A percentile compares a stretch with the other conserved stretches of the same genome.
Evolutionary conservation across 2,113 vertebrate species (phyloP).

Genomic region (Arvicanthis niloticus): DNA sequence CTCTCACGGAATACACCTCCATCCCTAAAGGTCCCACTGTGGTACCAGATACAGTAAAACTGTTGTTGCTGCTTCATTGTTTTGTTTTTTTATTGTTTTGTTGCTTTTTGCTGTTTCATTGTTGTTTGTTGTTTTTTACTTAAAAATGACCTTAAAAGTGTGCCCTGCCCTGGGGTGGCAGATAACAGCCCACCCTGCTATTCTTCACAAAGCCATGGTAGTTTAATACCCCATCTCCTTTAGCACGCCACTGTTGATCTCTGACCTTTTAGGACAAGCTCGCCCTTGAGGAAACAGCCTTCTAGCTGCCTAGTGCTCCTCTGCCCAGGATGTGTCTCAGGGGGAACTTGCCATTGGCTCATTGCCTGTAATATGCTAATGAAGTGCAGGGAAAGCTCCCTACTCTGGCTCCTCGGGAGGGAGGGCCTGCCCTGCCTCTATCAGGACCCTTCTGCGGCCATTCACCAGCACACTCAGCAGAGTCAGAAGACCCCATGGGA

Average conservation of each 20-base stretch:
- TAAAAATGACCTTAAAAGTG: not conserved
- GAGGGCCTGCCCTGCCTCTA: not conserved
- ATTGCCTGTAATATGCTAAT: not conserved
- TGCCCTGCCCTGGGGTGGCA: not conserved
- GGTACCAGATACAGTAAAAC: not conserved
- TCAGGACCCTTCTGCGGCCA: rapidly evolving
- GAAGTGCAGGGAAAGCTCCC: not conserved
- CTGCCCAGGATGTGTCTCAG: not conserved
- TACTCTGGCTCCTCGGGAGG: no score
- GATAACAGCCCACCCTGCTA: not conserved
- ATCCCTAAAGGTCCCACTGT: no score
- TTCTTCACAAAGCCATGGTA: not conserved
- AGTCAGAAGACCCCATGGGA: not conserved
- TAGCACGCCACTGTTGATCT: not conserved
- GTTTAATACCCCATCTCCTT: not conserved
- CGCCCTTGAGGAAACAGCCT: not conserved
- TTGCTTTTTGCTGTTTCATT: no score
- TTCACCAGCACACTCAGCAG: not conserved
- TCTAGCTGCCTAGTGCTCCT: not conserved
- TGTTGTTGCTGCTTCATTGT: not conserved
- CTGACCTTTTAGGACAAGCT: not conserved
- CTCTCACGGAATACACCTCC: not conserved
- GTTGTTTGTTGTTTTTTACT: not conserved
- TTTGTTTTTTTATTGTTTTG: no score
- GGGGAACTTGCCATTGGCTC: not conserved